Percentiles rank a stretch among this genome's conserved stretches.
Conservation (phyloP, 2,113 vertebrate genomes). For the Phylloscopus whistleri region DNA sequence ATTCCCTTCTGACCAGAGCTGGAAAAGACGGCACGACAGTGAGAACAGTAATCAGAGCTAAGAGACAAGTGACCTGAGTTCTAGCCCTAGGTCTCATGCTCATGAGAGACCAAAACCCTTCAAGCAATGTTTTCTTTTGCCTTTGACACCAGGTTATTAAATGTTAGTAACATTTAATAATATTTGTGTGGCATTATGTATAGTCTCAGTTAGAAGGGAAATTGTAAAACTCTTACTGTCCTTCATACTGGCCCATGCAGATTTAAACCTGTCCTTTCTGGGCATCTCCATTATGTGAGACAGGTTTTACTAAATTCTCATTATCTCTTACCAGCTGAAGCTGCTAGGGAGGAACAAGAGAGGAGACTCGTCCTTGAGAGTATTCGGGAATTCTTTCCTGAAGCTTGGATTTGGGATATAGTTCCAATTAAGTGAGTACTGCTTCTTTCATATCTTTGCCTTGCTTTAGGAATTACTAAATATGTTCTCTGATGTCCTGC, state of each 20-base stretch:
- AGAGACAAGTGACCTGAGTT: not conserved
- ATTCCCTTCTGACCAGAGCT: not conserved
- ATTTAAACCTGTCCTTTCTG: not conserved
- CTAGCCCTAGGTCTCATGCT: not conserved
- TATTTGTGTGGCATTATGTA: not conserved
- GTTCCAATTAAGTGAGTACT: conserved; percentile 76
- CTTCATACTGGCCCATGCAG: not conserved
- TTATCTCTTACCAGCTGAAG: not conserved
- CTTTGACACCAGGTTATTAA: not conserved
- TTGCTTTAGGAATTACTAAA: not conserved
- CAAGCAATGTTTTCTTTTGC: not conserved
- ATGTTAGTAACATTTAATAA: not conserved
- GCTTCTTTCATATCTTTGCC: not conserved
- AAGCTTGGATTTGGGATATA: conserved; percentile 87
- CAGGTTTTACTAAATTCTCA: not conserved
- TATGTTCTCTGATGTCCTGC: not conserved
- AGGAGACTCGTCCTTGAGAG: conserved; percentile 18
- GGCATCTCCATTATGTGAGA: not conserved
- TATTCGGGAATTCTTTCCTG: conserved; percentile 78
- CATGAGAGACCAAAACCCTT: not conserved
- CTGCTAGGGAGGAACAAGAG: not conserved
- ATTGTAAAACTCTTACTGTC: not conserved
- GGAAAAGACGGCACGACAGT: not conserved
- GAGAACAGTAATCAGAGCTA: not conserved
- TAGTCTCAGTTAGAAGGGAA: not conserved